phyloP scores from a whole-genome alignment of 2,797 vertebrate species.

The Galagoides demidoff region DNA sequence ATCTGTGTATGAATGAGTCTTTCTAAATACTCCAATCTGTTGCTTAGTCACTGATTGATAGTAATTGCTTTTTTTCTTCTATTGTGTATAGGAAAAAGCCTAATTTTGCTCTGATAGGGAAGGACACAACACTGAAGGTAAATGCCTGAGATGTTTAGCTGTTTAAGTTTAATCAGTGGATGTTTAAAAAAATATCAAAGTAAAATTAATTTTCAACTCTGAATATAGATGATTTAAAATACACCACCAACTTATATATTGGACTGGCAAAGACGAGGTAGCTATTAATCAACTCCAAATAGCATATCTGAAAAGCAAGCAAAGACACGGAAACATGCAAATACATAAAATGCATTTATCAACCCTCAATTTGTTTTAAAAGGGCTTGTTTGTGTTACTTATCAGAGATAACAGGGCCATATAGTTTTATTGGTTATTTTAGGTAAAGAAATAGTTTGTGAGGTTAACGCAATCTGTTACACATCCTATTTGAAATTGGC shows the following conservation, averaged over 20 bases:
- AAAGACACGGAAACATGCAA: constrained; percentile 79
- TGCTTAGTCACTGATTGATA: constrained; percentile 97
- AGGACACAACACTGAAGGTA: constrained; percentile 90
- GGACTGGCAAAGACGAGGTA: constrained; percentile 79
- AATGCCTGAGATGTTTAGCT: constrained; percentile 89
- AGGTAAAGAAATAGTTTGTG: constrained; percentile 55
- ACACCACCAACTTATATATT: constrained; percentile 83
- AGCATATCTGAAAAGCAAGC: constrained; percentile 76
- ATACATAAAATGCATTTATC: constrained; percentile 77
- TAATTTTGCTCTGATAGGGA: constrained; percentile 88
- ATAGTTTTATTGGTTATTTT: constrained; percentile 62
- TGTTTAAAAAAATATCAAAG: constrained; percentile 83
- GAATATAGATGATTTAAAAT: constrained; percentile 89
- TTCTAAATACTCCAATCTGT: constrained; percentile 97
- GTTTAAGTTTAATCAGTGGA: constrained; percentile 89
- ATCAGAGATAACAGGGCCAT: constrained; percentile 66
- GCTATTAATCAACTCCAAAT: constrained; percentile 84
- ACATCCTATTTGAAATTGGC: neutral
- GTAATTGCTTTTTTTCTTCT: constrained; percentile 93
- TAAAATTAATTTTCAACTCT: constrained; percentile 88
- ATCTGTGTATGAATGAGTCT: constrained; percentile 97
- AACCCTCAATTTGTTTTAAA: constrained; percentile 76
- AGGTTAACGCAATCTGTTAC: constrained; percentile 59
- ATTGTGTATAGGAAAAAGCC: constrained; percentile 90
- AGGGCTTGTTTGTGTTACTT: constrained; percentile 76